These are phyloP conservation scores for Gasterosteus nipponicus DNA, from an alignment of 2,113 vertebrate species.

Conservation along the genomic window DNA sequence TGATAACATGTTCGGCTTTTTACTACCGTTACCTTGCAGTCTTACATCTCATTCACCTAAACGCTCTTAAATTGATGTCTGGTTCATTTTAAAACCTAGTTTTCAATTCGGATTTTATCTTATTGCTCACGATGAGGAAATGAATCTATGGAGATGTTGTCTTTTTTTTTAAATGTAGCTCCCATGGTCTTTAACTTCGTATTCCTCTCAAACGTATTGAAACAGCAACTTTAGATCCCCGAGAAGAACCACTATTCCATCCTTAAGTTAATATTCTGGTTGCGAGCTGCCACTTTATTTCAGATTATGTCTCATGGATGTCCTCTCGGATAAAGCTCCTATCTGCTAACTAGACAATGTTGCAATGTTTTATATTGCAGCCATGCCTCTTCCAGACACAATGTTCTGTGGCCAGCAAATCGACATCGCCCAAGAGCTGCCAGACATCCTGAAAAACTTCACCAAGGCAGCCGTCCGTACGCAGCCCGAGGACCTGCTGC, in stretches of 20 bases:
- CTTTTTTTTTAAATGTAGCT: background rate
- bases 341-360: slow-evolving; percentile 28
- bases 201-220: background rate
- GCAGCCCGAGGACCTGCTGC: slow-evolving; percentile 89
- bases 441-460: slow-evolving; percentile 92
- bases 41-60: background rate
- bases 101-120: too few relatives aligned
- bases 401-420: slow-evolving; percentile 95
- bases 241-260: background rate
- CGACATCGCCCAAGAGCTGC: slow-evolving; percentile 87
- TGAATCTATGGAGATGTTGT: background rate
- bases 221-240: background rate
- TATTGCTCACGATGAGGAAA: too few relatives aligned
- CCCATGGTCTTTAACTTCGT: background rate
- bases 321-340: background rate
- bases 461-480: slow-evolving; percentile 93
- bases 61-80: background rate
- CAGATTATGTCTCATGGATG: background rate
- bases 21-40: background rate
- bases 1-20: background rate
- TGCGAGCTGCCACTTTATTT: background rate
- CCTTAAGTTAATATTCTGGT: background rate
- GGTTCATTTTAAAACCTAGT: background rate
- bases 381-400: slow-evolving; percentile 88
- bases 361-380: slow-evolving; percentile 48